Evolutionary conservation across 2,797 vertebrate genomes (phyloP), one percentile per base, ranked within the genome.

Genomic region (Lepidocolaptes lacrymiger): DNA sequence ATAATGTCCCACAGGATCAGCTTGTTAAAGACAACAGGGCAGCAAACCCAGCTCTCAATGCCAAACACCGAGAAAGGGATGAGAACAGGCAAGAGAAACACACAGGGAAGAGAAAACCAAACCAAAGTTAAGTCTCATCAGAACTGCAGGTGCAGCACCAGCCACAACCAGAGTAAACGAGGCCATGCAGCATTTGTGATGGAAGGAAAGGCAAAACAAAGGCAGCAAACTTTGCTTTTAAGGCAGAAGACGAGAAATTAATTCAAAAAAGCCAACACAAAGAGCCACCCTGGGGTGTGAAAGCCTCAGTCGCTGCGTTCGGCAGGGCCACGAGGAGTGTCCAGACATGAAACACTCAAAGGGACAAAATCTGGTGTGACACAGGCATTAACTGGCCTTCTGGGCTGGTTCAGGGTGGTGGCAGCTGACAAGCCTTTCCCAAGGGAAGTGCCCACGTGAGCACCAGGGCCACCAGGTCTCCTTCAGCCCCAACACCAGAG

Each of bases 131-230:
- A 87, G 23, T 91, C n/a, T 87, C 78, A 83, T 94, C 88, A 74
- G 68, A 91, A 93, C 36, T 9, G 8, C 93, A 94, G 88, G 87
- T 7, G 74, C 36, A 95, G 77, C 83, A 94, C 61, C 88, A 96
- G 93, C 88, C 74, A 78, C 74, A 62, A 90, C 52, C 68, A 85
- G 81, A 92, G 85, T 58, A 91, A 95, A 91, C 5, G 41, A 85
- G 61, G 96, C 93, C 97, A 97, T 97, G 97, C 97, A 97, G 96
- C 86, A 73, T 2, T 88, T 91, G 66, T 22, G 66, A 94, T 41
- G 54, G 83, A 83, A 91, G 93, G 49, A 9, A 87, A 82, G 39
- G 85, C 80, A 93, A 96, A 93, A 78, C 55, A 93, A 96, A 94
- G 0, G 52, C 67, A 82, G 8, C 41, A 43, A 75, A 85, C 27